phyloP scores from a whole-genome alignment of 2,888 invertebrate species.

The Galeopsomyia nigrocyanea region DNA sequence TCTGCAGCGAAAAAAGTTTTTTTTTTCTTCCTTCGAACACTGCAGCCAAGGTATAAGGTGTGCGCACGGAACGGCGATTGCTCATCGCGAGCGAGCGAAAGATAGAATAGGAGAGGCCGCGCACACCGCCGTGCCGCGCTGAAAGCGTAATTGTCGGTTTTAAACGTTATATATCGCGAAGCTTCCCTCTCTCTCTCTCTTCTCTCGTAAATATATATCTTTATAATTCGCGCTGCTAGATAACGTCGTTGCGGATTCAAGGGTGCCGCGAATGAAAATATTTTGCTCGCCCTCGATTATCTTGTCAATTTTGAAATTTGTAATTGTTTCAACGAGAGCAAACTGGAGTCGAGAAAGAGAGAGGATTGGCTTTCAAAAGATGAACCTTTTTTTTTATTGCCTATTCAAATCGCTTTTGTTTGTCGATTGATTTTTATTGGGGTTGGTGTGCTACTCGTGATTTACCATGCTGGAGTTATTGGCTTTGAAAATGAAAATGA shows the following conservation, averaged over 20 bases:
- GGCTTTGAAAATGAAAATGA: too few relatives aligned
- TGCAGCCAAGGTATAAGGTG: not conserved
- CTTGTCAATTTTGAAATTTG: constrained; percentile 15
- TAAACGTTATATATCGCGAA: constrained; percentile 1
- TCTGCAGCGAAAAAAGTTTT: not conserved
- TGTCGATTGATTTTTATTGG: too few relatives aligned
- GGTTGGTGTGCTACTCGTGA: too few relatives aligned
- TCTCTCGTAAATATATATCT: not conserved
- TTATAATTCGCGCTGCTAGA: too few relatives aligned
- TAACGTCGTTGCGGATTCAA: too few relatives aligned
- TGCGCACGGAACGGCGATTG: not conserved
- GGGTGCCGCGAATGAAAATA: not conserved
- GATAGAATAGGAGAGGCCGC: not conserved
- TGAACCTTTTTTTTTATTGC: constrained; percentile 10
- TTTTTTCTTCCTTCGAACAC: not conserved
- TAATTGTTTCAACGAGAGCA: constrained; percentile 14
- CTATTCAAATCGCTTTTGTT: not conserved
- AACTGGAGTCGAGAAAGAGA: too few relatives aligned
- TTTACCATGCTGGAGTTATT: too few relatives aligned
- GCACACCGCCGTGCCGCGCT: constrained; percentile 1
- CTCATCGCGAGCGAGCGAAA: not conserved
- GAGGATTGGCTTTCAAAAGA: not conserved
- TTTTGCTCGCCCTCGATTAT: not conserved
- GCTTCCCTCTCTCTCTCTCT: not conserved
- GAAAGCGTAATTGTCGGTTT: constrained; percentile 16